phyloP scores from a whole-genome alignment of 2,113 vertebrate species.

The Megatriorchis doriae region DNA sequence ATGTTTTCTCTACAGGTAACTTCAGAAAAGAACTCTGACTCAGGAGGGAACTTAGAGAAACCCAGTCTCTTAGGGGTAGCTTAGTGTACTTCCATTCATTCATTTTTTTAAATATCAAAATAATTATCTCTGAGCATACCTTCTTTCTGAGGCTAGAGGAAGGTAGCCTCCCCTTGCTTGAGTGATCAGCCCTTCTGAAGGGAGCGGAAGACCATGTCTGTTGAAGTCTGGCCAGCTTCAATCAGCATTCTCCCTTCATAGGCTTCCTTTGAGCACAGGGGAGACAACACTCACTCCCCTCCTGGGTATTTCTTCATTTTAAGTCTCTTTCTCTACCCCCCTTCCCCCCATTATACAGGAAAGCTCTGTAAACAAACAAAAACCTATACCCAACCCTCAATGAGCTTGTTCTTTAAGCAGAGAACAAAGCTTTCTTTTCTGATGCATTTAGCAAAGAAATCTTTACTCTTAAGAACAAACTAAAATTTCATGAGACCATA shows the following conservation, averaged over 20 bases:
- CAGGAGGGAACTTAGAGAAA: background rate
- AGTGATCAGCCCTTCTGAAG: background rate
- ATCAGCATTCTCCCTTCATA: background rate
- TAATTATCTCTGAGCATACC: background rate
- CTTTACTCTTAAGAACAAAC: background rate
- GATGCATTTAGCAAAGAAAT: background rate
- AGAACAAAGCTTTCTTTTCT: background rate
- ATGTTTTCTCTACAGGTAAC: background rate
- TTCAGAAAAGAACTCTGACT: background rate
- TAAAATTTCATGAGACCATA: background rate
- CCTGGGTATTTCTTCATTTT: fast-evolving
- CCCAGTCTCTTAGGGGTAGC: background rate
- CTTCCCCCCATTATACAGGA: fast-evolving
- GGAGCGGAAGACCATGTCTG: background rate
- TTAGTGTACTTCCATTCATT: fast-evolving
- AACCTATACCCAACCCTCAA: fast-evolving
- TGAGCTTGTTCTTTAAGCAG: background rate
- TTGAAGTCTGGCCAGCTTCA: background rate
- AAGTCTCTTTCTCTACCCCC: background rate
- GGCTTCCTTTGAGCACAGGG: background rate
- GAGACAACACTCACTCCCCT: fast-evolving
- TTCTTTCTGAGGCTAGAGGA: background rate
- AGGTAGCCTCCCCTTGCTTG: background rate
- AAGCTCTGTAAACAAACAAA: background rate
- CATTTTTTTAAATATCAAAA: background rate